Evolutionary conservation across 2,113 vertebrate species (phyloP).

Genomic region (Semnornis frantzii): DNA sequence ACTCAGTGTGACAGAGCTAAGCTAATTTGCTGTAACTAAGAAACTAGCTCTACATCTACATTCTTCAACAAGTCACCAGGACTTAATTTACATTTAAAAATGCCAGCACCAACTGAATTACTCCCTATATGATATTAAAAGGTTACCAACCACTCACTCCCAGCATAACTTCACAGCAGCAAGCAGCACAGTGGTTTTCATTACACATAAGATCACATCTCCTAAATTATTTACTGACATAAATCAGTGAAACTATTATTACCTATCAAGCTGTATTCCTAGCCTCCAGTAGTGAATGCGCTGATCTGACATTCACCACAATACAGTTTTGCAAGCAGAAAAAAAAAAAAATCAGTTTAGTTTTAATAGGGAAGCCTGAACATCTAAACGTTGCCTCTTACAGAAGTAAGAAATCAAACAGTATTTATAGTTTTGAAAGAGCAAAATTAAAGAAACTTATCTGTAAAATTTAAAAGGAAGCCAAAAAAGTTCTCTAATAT

Average conservation of each 20-base stretch:
- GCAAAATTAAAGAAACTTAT: neutral
- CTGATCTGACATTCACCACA: neutral
- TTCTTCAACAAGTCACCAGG: neutral
- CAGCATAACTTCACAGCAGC: constrained; percentile 6
- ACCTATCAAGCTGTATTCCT: neutral
- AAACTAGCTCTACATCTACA: neutral
- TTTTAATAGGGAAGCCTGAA: neutral
- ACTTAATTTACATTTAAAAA: constrained; percentile 35
- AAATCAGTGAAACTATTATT: neutral
- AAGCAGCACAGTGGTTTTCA: neutral
- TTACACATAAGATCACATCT: neutral
- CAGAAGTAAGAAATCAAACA: neutral
- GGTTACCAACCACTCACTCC: neutral
- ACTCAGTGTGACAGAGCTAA: neutral
- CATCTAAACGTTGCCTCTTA: neutral
- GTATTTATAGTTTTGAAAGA: neutral
- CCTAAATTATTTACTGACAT: neutral
- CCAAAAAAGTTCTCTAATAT: neutral
- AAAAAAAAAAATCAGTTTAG: neutral
- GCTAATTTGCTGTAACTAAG: constrained; percentile 16
- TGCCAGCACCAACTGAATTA: neutral
- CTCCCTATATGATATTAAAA: constrained; percentile 13
- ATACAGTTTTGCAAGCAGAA: neutral
- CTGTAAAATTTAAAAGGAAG: constrained; percentile 22
- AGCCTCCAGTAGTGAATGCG: neutral